Evolutionary conservation across 1,140 invertebrate species (phyloP).

Genomic region (Eurosta solidaginis): DNA sequence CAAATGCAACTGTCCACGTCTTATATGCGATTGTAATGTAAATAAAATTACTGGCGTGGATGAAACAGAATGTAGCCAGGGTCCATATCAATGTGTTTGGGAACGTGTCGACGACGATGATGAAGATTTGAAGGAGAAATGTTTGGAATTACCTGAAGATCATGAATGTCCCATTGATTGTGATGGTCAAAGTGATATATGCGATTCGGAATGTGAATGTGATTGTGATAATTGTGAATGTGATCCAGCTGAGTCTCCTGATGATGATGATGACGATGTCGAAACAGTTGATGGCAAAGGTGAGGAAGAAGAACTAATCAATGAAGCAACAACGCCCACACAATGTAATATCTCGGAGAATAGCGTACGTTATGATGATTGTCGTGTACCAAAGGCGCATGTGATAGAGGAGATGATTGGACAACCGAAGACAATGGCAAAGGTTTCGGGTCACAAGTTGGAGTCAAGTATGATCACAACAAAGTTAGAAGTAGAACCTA

Average conservation of each 20-base stretch:
- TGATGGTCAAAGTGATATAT: conserved; percentile 12
- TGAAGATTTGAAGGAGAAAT: background rate
- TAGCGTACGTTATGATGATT: background rate
- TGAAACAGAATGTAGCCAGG: conserved; percentile 49
- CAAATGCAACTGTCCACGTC: conserved; percentile 38
- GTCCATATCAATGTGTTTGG: conserved; percentile 50
- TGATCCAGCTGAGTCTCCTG: background rate
- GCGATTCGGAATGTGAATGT: conserved; percentile 31
- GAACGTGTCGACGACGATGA: conserved; percentile 37
- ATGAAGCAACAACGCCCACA: background rate
- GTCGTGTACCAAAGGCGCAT: background rate
- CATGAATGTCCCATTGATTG: conserved; percentile 26
- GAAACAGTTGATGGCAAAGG: background rate
- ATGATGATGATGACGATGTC: background rate
- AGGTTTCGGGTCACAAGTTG: background rate
- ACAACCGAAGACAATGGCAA: background rate
- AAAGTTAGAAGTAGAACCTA: background rate
- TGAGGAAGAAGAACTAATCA: background rate
- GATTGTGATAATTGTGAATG: conserved; percentile 30
- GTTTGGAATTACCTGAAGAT: conserved; percentile 11
- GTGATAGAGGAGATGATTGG: background rate
- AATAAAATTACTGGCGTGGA: conserved; percentile 35
- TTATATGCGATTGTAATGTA: conserved; percentile 35
- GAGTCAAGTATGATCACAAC: background rate
- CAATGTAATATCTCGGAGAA: background rate